Evolutionary conservation across 2,113 vertebrate species (phyloP).

Genomic region (Cephalopholis sonnerati): DNA sequence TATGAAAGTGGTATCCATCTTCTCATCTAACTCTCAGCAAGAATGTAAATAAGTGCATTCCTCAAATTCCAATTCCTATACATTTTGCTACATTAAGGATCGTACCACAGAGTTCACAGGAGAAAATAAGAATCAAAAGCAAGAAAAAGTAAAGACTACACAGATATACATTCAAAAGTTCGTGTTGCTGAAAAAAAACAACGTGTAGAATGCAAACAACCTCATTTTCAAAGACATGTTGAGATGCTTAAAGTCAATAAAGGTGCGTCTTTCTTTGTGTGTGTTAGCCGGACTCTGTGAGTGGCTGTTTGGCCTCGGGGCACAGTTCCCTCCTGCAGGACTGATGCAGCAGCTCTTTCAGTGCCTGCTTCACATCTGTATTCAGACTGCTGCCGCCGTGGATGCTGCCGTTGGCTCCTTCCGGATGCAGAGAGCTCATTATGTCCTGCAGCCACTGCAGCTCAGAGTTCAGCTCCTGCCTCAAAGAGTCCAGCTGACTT

Average conservation of each 20-base stretch:
- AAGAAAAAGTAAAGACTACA: conserved; percentile 9
- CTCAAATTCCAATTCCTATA: background rate
- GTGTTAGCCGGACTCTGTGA: conserved; percentile 70
- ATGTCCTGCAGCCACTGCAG: conserved; percentile 89
- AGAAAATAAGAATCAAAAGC: background rate
- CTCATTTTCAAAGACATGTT: background rate
- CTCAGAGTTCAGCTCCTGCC: conserved; percentile 87
- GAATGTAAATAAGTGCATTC: background rate
- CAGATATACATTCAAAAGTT: conserved; percentile 29
- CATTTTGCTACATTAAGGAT: background rate
- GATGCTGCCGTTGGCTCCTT: conserved; percentile 53
- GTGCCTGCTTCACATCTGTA: conserved; percentile 82
- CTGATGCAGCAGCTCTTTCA: conserved; percentile 85
- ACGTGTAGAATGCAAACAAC: background rate
- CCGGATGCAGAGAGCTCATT: conserved; percentile 80
- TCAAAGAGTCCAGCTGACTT: conserved; percentile 85
- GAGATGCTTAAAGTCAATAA: background rate
- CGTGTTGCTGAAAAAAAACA: conserved; percentile 18
- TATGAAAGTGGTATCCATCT: background rate
- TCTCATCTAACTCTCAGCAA: too few relatives aligned
- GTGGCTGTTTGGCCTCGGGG: conserved; percentile 77
- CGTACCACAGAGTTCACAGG: background rate
- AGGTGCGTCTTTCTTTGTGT: background rate
- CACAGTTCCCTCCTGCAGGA: conserved; percentile 82
- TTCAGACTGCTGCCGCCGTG: conserved; percentile 75